Evolutionary conservation across 92 coral and sea anemone species (phyloP).

Genomic region (Porites rus): DNA sequence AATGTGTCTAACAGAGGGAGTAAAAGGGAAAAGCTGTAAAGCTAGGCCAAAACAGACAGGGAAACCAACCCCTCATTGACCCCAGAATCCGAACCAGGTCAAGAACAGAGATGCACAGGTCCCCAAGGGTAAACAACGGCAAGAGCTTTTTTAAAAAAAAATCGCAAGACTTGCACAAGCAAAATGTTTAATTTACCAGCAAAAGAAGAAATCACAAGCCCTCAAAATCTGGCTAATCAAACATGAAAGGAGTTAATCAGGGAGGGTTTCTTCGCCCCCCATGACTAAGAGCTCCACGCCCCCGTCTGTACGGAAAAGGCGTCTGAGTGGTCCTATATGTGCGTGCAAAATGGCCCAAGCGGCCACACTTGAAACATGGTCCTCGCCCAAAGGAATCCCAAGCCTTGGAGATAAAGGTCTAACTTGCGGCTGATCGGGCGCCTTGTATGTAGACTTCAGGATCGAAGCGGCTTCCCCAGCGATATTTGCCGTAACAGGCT

Average conservation of each 20-base stretch:
- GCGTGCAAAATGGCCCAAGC: neutral
- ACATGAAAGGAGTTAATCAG: neutral
- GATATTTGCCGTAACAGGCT: neutral
- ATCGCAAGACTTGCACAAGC: neutral
- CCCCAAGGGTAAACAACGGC: constrained; percentile 37
- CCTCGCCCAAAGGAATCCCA: neutral
- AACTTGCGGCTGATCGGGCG: neutral
- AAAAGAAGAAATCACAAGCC: too few relatives aligned
- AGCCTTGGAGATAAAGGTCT: neutral
- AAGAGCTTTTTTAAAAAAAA: neutral
- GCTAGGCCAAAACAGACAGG: neutral
- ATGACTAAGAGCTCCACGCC: neutral
- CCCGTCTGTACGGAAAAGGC: neutral
- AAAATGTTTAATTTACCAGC: neutral
- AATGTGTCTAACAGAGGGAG: neutral
- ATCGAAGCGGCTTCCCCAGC: neutral
- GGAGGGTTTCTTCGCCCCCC: neutral
- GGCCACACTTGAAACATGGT: neutral
- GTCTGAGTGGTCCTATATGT: neutral
- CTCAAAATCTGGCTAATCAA: neutral
- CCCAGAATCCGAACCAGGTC: constrained; percentile 52
- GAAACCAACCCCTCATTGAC: constrained; percentile 46
- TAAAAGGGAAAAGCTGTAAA: neutral
- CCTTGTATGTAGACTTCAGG: neutral
- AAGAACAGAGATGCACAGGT: constrained; percentile 51